Evolutionary conservation across 1,140 invertebrate species (phyloP).

Genomic region (Eubasilissa regina): DNA sequence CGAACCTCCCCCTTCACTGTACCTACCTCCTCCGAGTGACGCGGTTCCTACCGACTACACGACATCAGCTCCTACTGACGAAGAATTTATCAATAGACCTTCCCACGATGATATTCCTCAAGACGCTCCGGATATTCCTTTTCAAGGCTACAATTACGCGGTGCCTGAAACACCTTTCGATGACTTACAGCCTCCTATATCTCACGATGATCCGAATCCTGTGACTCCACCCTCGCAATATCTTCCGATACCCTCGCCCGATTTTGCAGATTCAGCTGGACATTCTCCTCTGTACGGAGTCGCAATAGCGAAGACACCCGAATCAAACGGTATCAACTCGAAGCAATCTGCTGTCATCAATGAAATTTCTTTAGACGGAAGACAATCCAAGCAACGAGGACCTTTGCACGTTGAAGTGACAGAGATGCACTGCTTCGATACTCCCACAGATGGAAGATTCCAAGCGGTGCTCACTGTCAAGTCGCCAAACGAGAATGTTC

Average conservation of each 20-base stretch:
- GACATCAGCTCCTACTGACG: slow-evolving; percentile 45
- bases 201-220: slow-evolving; percentile 48
- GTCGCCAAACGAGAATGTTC: slow-evolving; percentile 54
- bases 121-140: slow-evolving; percentile 22
- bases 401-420: slow-evolving; percentile 54
- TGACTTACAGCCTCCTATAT: slow-evolving; percentile 50
- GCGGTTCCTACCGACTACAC: slow-evolving; percentile 33
- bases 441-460: slow-evolving; percentile 55
- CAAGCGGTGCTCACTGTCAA: slow-evolving; percentile 55
- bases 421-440: slow-evolving; percentile 58
- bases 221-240: slow-evolving; percentile 39
- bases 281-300: slow-evolving; percentile 28
- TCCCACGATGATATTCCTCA: slow-evolving; percentile 47
- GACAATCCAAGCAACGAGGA: slow-evolving; percentile 35
- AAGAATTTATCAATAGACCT: slow-evolving; percentile 52
- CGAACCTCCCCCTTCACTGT: slow-evolving; percentile 45
- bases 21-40: slow-evolving; percentile 48
- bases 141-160: slow-evolving; percentile 53
- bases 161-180: slow-evolving; percentile 47
- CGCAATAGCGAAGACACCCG: slow-evolving; percentile 18
- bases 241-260: slow-evolving; percentile 41
- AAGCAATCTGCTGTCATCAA: slow-evolving; percentile 6
- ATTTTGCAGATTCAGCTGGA: background rate
- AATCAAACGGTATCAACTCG: background rate
- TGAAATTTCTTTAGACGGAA: slow-evolving; percentile 4